Percentiles rank a stretch among this genome's conserved stretches.
phyloP scores from a whole-genome alignment of 1,140 invertebrate genomes.

The Philopotamus ludificatus region DNA sequence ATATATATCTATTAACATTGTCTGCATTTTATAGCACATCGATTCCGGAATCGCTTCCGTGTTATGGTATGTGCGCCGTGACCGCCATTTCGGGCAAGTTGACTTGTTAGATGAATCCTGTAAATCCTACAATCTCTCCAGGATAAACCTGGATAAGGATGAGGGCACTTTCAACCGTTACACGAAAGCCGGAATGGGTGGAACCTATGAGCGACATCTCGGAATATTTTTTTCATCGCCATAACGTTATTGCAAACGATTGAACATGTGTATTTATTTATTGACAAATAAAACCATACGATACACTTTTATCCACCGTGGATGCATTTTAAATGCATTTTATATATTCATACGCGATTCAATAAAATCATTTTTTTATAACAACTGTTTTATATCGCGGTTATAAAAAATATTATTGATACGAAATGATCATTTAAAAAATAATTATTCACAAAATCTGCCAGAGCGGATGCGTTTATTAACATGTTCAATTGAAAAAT shows the following conservation, averaged over 20 bases:
- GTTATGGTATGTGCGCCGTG: constrained; percentile 19
- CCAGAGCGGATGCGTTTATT: too few relatives aligned
- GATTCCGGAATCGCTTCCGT: not conserved
- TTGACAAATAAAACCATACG: not conserved
- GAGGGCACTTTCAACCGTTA: constrained; percentile 8
- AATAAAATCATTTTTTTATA: too few relatives aligned
- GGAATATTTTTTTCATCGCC: too few relatives aligned
- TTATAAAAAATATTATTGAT: too few relatives aligned
- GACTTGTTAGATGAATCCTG: constrained; percentile 29
- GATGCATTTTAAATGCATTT: too few relatives aligned
- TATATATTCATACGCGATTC: too few relatives aligned
- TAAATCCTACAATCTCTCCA: constrained; percentile 30
- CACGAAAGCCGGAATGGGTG: not conserved
- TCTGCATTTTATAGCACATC: not conserved
- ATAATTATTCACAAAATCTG: too few relatives aligned
- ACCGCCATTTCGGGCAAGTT: constrained; percentile 25
- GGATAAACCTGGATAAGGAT: constrained; percentile 29
- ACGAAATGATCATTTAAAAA: too few relatives aligned
- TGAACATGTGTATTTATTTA: not conserved
- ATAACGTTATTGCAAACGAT: not conserved
- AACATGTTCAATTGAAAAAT: too few relatives aligned
- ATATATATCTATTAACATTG: too few relatives aligned
- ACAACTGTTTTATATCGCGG: too few relatives aligned
- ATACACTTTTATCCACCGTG: too few relatives aligned
- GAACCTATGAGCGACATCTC: not conserved